These are phyloP conservation scores for Tachysurus fulvidraco DNA, from an alignment of 2,113 vertebrate genomes.

Conservation along the genomic window DNA sequence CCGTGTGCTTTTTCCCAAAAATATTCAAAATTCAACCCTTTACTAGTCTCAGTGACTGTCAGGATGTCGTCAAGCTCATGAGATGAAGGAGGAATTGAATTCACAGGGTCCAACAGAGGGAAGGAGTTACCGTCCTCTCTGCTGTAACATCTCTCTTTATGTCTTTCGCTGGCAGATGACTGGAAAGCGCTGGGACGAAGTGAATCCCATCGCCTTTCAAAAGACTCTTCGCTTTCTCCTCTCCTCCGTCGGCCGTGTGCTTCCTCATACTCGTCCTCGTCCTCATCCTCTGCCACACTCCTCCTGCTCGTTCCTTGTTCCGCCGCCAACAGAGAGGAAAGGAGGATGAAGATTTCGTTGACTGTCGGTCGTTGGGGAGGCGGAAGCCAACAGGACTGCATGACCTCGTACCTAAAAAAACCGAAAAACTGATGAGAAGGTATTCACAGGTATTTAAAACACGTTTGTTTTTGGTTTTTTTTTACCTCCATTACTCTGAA, in stretches of 20 bases:
- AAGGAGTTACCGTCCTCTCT: slow-evolving; percentile 71
- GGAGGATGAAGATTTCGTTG: slow-evolving; percentile 85
- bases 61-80: slow-evolving; percentile 87
- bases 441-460: background rate
- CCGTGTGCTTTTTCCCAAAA: slow-evolving; percentile 89
- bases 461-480: too few species aligned
- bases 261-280: slow-evolving; percentile 73
- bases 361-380: slow-evolving; percentile 83
- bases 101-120: slow-evolving; percentile 81
- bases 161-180: slow-evolving; percentile 63
- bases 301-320: slow-evolving; percentile 66
- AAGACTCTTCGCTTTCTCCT: slow-evolving; percentile 78
- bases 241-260: slow-evolving; percentile 65
- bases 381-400: slow-evolving; percentile 90
- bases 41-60: slow-evolving; percentile 90
- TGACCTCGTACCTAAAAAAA: slow-evolving; percentile 84
- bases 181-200: slow-evolving; percentile 79
- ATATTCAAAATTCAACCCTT: slow-evolving; percentile 90
- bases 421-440: slow-evolving; percentile 13
- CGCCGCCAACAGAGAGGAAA: slow-evolving; percentile 83
- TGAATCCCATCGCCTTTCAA: slow-evolving; percentile 86
- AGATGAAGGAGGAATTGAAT: slow-evolving; percentile 70
- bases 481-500: too few species aligned
- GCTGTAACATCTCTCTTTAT: slow-evolving; percentile 63
- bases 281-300: slow-evolving; percentile 68